Conservation (phyloP, 2,888 invertebrate genomes). For the Euplexia lucipara region DNA sequence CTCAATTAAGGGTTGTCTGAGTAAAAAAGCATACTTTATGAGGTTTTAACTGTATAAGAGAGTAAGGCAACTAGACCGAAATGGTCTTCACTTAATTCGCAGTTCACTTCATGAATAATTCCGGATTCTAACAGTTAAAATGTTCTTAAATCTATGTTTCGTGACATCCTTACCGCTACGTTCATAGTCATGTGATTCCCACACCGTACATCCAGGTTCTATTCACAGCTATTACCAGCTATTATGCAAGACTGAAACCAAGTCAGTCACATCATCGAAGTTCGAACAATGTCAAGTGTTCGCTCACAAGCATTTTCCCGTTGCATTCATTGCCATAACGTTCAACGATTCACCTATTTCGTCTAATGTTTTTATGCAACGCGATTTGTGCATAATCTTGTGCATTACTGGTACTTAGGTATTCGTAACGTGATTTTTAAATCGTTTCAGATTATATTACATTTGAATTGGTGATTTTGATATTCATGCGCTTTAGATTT, state of each 20-base stretch:
- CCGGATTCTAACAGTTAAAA: constrained; percentile 24
- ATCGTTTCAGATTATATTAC: constrained; percentile 61
- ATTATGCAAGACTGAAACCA: constrained; percentile 58
- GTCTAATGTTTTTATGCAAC: constrained; percentile 65
- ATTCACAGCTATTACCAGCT: constrained; percentile 51
- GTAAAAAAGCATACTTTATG: no score
- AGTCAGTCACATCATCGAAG: constrained; percentile 58
- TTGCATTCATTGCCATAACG: constrained; percentile 59
- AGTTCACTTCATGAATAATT: constrained; percentile 29
- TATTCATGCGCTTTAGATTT: constrained; percentile 21
- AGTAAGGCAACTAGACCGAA: no score
- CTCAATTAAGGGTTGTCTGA: neutral
- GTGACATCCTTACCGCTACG: constrained; percentile 47
- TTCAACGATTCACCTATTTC: constrained; percentile 67
- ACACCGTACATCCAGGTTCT: constrained; percentile 24
- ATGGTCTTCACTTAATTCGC: neutral
- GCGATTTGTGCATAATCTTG: constrained; percentile 53
- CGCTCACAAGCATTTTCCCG: constrained; percentile 46
- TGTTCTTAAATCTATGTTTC: constrained; percentile 27
- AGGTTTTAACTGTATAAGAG: no score
- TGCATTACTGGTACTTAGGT: constrained; percentile 37
- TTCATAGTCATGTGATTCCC: constrained; percentile 19
- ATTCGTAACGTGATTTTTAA: constrained; percentile 62
- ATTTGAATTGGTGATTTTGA: constrained; percentile 62
- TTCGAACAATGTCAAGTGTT: constrained; percentile 62